phyloP scores from a whole-genome alignment of 2,888 invertebrate species.

The Calameuta idolon region DNA sequence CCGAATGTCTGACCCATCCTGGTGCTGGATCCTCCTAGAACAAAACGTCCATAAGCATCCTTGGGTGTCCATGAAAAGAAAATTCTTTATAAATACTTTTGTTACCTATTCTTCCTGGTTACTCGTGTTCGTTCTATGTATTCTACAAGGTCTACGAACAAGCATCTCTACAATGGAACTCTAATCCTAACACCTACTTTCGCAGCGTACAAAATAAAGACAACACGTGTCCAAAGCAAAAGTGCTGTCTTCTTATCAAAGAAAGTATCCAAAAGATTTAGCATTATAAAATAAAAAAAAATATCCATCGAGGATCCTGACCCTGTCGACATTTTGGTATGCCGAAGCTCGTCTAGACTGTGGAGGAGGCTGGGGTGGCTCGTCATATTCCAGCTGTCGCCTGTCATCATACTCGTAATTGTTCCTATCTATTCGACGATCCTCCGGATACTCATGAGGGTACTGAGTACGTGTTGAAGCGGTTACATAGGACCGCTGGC shows the following conservation, averaged over 20 bases:
- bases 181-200: neutral
- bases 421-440: constrained; percentile 49
- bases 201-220: neutral
- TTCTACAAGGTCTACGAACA: neutral
- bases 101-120: neutral
- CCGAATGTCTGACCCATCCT: constrained; percentile 56
- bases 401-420: constrained; percentile 53
- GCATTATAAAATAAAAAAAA: constrained; percentile 6
- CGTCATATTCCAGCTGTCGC: constrained; percentile 52
- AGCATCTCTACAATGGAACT: neutral
- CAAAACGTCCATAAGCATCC: neutral
- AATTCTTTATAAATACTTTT: neutral
- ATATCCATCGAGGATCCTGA: constrained; percentile 24
- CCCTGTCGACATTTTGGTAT: constrained; percentile 50
- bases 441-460: constrained; percentile 50
- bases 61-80: neutral
- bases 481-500: constrained; percentile 43
- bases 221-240: neutral
- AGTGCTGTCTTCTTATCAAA: neutral
- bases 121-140: neutral
- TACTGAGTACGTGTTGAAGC: constrained; percentile 53
- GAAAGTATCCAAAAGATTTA: neutral
- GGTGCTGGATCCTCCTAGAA: constrained; percentile 2
- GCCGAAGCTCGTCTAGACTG: constrained; percentile 39
- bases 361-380: constrained; percentile 37